Evolutionary conservation across 2,797 vertebrate species (phyloP), one percentile per base, ranked within the genome.

Genomic region (Florisuga fusca): DNA sequence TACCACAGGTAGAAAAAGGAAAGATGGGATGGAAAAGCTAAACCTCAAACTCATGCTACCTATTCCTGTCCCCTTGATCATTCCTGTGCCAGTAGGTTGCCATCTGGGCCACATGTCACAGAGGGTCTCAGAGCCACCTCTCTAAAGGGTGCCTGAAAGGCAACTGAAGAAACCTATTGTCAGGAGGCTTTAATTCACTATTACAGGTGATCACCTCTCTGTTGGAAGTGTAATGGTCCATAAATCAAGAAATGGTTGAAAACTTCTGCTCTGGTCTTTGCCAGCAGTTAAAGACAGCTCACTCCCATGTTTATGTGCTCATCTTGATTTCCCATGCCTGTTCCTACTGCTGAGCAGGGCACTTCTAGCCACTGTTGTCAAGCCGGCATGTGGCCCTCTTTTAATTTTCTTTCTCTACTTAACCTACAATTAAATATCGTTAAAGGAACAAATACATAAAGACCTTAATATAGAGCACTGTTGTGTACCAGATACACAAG

Each of bases 121-220:
- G 46, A 54, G 33, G 31, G 46, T 75, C 13, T 62, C 58, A 72
- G 43, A 82, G 51, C 25, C 34, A 41, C 38, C 23, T 84, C 27
- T 51, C 59, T 84, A 82, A 83, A 87, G 57, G 23, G 45, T 74
- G 31, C n/a, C 41, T 79, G 63, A 84, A 84, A 94, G 55, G 15
- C 83, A 84, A 63, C 25, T 0, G 0, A 51, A 67, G 84, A 89
- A 63, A 0, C 6, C 59, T 72, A 1, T 34, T 76, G 85, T 73
- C 77, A 88, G 77, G 51, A 93, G 83, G 63, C 59, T 93, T 96
- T 91, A 90, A 78, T 86, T 94, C 91, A 84, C 63, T 69, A 13
- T 79, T 84, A 57, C 63, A 62, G 80, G 63, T 88, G 85, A 84
- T 75, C 74, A 58, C 55, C 76, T 86, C 73, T 84, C 69, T 0